A percentile compares a stretch with the other conserved stretches of the same genome.
Evolutionary conservation across 2,888 invertebrate genomes (phyloP).

Genomic region (Gandaritis pyraliata): DNA sequence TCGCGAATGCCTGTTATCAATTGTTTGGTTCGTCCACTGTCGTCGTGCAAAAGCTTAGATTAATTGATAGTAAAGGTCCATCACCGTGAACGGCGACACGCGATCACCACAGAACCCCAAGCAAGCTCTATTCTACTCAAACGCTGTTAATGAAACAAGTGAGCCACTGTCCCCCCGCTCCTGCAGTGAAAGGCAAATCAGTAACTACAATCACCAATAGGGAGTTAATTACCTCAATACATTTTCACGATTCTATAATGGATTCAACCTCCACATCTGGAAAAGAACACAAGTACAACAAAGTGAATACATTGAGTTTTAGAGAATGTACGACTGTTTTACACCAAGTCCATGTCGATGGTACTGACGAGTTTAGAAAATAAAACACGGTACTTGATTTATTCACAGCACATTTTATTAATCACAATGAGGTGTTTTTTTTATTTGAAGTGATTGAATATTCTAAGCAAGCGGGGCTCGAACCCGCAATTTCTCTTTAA

Average conservation of each 20-base stretch:
- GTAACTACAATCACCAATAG: conserved; percentile 82
- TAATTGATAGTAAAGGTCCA: conserved; percentile 55
- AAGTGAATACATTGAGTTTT: conserved; percentile 77
- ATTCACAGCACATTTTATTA: conserved; percentile 24
- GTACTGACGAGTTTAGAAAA: conserved; percentile 35
- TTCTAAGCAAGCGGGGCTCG: conserved; percentile 3
- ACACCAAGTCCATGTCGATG: conserved; percentile 79
- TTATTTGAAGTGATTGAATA: not conserved
- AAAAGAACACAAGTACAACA: conserved; percentile 85
- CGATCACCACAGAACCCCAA: conserved; percentile 68
- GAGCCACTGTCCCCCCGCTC: conserved; percentile 54
- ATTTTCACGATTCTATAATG: conserved; percentile 83
- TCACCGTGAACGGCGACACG: conserved; percentile 63
- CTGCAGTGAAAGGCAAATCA: conserved; percentile 68
- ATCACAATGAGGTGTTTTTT: conserved; percentile 11
- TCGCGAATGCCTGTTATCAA: conserved; percentile 3
- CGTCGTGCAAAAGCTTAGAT: conserved; percentile 15
- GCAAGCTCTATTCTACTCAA: conserved; percentile 75
- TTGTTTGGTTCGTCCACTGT: conserved; percentile 3
- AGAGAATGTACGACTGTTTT: conserved; percentile 78
- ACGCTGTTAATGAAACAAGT: conserved; percentile 62
- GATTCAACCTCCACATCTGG: conserved; percentile 84
- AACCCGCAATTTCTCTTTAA: conserved; percentile 10
- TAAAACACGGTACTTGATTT: conserved; percentile 32
- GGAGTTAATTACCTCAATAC: conserved; percentile 84